Percentiles rank a stretch among this genome's conserved stretches.
Evolutionary conservation across 2,888 invertebrate species (phyloP).

Genomic region (Drosophila bunnanda): DNA sequence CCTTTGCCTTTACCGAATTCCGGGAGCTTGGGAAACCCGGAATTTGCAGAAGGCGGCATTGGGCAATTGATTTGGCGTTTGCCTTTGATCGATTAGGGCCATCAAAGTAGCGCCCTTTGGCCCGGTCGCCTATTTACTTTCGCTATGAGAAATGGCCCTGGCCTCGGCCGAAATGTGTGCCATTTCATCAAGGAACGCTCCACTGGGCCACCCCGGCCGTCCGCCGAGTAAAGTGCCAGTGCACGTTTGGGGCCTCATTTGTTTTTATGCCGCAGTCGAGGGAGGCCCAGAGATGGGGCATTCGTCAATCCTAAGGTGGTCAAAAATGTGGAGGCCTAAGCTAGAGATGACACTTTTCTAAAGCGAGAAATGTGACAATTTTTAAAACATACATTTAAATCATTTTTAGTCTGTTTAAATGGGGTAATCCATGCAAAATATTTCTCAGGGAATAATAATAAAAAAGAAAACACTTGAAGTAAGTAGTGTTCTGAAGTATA

Average conservation of each 20-base stretch:
- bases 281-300: conserved; percentile 1
- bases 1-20: conserved; percentile 42
- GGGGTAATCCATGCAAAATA: too few species aligned
- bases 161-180: conserved; percentile 44
- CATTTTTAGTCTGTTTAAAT: too few species aligned
- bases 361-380: not conserved
- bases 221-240: conserved; percentile 28
- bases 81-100: conserved; percentile 66
- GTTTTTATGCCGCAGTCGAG: conserved; percentile 47
- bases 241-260: conserved; percentile 51
- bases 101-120: conserved; percentile 59
- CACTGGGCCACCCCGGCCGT: conserved; percentile 19
- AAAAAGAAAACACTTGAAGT: not conserved
- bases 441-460: too few species aligned
- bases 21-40: not conserved
- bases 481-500: not conserved
- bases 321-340: conserved; percentile 11
- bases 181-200: conserved; percentile 64
- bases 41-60: conserved; percentile 46
- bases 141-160: conserved; percentile 58
- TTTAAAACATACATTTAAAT: not conserved
- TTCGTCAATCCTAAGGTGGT: conserved; percentile 22
- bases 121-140: conserved; percentile 60
- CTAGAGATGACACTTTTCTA: conserved; percentile 3
- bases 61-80: conserved; percentile 77